Conservation (phyloP, 2,113 vertebrate genomes). For the Arvicanthis niloticus region DNA sequence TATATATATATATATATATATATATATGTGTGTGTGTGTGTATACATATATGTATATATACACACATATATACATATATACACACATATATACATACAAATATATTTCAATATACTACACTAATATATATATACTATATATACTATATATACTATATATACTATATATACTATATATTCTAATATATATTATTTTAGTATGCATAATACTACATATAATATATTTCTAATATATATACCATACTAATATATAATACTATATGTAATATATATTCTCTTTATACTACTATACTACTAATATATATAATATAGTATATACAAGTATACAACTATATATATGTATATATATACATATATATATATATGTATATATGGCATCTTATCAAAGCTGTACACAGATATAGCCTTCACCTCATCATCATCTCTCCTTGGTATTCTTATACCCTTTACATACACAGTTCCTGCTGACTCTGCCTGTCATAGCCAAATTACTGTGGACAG, state of each 20-base stretch:
- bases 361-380: too few species aligned
- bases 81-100: not conserved
- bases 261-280: not conserved
- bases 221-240: too few species aligned
- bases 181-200: too few species aligned
- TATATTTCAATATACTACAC: too few species aligned
- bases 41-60: too few species aligned
- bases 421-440: too few species aligned
- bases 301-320: too few species aligned
- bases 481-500: not conserved
- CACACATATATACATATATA: too few species aligned
- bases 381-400: not conserved
- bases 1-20: too few species aligned
- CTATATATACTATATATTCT: not conserved
- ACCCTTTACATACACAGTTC: not conserved
- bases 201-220: not conserved
- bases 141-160: not conserved
- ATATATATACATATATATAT: not conserved
- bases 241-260: not conserved
- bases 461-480: not conserved
- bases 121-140: not conserved
- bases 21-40: too few species aligned
- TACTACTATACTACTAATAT: not conserved
- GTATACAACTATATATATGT: too few species aligned
- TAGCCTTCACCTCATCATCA: not conserved